Conservation (phyloP, 1,140 invertebrate species). For the Agrypnia vestita region DNA sequence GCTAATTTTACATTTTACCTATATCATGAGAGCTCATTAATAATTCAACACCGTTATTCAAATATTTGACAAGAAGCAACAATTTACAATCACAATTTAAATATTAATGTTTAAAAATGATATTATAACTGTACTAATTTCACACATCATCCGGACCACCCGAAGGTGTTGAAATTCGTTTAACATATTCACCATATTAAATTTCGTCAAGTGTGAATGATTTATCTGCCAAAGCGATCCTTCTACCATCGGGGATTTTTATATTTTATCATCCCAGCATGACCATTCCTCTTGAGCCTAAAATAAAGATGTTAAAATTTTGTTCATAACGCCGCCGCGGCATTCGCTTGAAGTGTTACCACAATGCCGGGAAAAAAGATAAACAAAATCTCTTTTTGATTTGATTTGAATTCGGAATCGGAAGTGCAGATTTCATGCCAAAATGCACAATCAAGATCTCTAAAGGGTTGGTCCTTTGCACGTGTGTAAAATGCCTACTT, state of each 20-base stretch:
- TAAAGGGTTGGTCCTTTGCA: conserved; percentile 53
- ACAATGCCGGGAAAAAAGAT: conserved; percentile 6
- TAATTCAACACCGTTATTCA: too few relatives aligned
- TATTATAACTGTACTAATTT: background rate
- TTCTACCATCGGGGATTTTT: background rate
- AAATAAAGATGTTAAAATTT: background rate
- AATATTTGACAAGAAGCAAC: too few relatives aligned
- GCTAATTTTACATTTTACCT: too few relatives aligned
- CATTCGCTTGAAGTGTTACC: background rate
- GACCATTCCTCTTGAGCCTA: background rate
- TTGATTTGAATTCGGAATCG: conserved; percentile 42
- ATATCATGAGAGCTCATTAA: too few relatives aligned
- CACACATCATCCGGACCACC: conserved; percentile 19
- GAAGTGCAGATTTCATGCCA: conserved; percentile 54
- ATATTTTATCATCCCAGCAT: background rate
- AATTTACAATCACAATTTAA: too few relatives aligned
- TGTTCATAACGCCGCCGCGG: background rate
- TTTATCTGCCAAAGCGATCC: background rate
- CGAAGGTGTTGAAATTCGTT: conserved; percentile 26
- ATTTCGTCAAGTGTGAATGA: conserved; percentile 14
- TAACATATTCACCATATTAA: conserved; percentile 11
- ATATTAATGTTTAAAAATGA: background rate
- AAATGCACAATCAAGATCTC: conserved; percentile 37
- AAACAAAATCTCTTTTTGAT: conserved; percentile 28
- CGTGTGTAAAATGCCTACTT: conserved; percentile 57